Evolutionary conservation across 2,888 invertebrate genomes (phyloP), one percentile per base, ranked within the genome.

Genomic region (Erebia epiphron): DNA sequence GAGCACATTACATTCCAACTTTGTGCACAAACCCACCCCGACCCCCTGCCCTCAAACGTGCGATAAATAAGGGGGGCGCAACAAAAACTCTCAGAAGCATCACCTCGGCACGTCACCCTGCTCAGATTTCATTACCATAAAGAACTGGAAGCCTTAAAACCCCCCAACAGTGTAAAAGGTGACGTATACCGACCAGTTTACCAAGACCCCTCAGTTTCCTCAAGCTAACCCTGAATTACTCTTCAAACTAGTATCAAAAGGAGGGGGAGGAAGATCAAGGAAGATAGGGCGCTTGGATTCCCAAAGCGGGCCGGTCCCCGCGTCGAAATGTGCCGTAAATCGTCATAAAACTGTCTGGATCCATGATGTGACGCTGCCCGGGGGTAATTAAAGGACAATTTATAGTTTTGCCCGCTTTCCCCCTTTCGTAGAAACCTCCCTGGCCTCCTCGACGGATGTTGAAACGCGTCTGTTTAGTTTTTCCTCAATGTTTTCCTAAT

Each of bases 291-390:
- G 86, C 81, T 83, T 83, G 84, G 85, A 86, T 86, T 92, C 92
- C 91, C 92, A 80, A 79, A 82, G 83, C 83, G 84, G 83, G 83
- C 81, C 82, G 79, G 83, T 79, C 81, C 81, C 83, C 82, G 91
- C 91, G 91, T 91, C 91, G 90, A 89, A 90, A 89, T 90, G 90
- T 88, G 91, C 87, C 90, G 91, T 91, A 91, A 91, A 91, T 91
- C 90, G 91, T 95, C 95, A 95, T 95, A 95, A 95, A 95, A 95
- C 95, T 95, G 95, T 95, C 95, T 95, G 94, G 95, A 94, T 94
- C 94, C 94, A 94, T 94, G 95, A 95, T 95, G 95, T 95, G 95
- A 95, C 95, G 94, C 93, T 93, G 94, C 93, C 94, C 93, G 87
- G 89, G 93, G 93, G 94, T 94, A 94, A 94, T 94, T 94, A 94